phyloP scores from a whole-genome alignment of 2,113 vertebrate genomes.

The Pangasianodon hypophthalmus region DNA sequence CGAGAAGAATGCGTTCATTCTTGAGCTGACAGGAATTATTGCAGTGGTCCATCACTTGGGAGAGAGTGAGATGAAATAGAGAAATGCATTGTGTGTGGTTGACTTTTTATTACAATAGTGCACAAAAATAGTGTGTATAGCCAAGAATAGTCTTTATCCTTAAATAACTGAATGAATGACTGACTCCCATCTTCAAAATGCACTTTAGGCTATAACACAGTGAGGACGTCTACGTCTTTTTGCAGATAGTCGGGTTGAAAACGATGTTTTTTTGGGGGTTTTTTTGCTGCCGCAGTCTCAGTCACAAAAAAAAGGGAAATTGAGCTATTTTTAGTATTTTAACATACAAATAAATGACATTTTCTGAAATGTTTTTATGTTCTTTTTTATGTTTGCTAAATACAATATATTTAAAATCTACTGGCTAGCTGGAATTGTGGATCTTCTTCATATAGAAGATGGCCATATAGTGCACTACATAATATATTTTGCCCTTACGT shows the following conservation, averaged over 20 bases:
- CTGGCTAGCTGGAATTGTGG: too few species aligned
- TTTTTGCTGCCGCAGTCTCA: background rate
- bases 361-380: background rate
- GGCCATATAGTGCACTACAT: background rate
- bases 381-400: too few species aligned
- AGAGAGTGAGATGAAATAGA: slow-evolving; percentile 43
- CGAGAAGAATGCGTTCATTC: slow-evolving; percentile 70
- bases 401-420: too few species aligned
- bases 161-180: background rate
- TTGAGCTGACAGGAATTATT: slow-evolving; percentile 72
- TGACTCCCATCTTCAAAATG: background rate
- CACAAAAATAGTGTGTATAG: background rate
- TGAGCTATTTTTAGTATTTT: background rate
- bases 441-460: too few species aligned
- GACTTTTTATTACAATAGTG: background rate
- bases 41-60: slow-evolving; percentile 70
- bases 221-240: background rate
- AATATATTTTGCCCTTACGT: background rate
- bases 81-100: slow-evolving; percentile 1
- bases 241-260: background rate
- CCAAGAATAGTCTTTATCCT: background rate
- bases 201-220: background rate
- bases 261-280: background rate
- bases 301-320: background rate
- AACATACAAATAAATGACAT: background rate